Percentiles rank a stretch among this genome's conserved stretches.
Conservation (phyloP, 2,113 vertebrate species). For the Lathamus discolor region DNA sequence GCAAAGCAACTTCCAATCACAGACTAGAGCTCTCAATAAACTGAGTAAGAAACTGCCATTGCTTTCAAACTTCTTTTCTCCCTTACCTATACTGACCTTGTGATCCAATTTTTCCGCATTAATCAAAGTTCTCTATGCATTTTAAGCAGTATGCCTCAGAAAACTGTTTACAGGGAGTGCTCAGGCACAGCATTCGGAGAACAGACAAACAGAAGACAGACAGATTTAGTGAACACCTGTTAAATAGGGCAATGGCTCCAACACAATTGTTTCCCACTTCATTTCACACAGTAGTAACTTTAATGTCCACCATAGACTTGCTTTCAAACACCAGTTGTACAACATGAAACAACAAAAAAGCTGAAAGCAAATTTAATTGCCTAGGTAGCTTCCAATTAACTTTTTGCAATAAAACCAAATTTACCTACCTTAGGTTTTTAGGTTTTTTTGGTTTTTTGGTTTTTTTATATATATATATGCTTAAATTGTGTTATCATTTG, state of each 20-base stretch:
- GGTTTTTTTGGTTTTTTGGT: not conserved
- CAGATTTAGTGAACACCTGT: conserved; percentile 61
- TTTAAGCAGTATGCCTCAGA: not conserved
- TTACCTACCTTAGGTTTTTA: not conserved
- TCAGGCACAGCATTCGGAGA: not conserved
- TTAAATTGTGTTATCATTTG: not conserved
- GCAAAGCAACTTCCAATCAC: conserved; percentile 1
- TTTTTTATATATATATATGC: too few relatives aligned
- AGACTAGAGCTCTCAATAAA: not conserved
- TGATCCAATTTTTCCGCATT: not conserved
- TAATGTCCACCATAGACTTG: not conserved
- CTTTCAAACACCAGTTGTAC: conserved; percentile 37
- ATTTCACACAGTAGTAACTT: conserved; percentile 67
- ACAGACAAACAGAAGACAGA: conserved; percentile 19
- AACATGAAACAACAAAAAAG: conserved; percentile 7
- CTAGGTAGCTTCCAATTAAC: not conserved
- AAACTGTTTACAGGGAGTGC: not conserved
- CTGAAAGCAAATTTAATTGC: conserved; percentile 24
- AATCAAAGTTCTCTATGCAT: not conserved
- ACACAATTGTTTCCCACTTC: conserved; percentile 55
- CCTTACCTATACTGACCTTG: not conserved
- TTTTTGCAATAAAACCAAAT: not conserved
- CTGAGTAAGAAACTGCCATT: not conserved
- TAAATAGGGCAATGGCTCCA: conserved; percentile 50
- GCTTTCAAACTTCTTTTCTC: not conserved